phyloP scores from a whole-genome alignment of 2,797 vertebrate species.

The Bradypodion pumilum region DNA sequence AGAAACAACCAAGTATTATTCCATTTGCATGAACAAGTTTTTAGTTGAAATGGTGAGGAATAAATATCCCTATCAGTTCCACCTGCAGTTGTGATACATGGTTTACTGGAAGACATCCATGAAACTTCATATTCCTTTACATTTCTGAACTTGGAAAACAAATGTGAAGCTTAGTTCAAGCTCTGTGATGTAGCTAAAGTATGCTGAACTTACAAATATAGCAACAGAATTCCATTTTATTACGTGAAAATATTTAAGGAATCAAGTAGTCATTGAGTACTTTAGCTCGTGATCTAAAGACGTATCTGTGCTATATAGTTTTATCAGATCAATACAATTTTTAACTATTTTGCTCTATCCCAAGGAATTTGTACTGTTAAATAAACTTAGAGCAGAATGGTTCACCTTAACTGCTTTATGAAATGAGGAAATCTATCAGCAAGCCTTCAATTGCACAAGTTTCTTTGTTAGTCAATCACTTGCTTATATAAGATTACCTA shows the following conservation, averaged over 20 bases:
- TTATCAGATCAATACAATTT: too few species aligned
- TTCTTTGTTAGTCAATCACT: not conserved
- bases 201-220: not conserved
- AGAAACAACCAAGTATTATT: too few species aligned
- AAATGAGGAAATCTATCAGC: not conserved
- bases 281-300: not conserved
- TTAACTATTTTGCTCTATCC: too few species aligned
- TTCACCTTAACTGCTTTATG: not conserved
- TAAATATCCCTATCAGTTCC: not conserved
- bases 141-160: not conserved
- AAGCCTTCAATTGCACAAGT: not conserved
- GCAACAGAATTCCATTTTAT: not conserved
- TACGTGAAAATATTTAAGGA: not conserved
- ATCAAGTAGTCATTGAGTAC: not conserved
- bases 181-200: too few species aligned
- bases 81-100: not conserved
- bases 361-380: not conserved
- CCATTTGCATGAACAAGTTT: too few species aligned
- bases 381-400: slow-evolving; percentile 11
- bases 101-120: not conserved
- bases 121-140: not conserved
- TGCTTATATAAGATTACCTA: not conserved
- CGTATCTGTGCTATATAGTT: too few species aligned
- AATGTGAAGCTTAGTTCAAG: not conserved
- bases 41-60: slow-evolving; percentile 46